Evolutionary conservation across 2,113 vertebrate genomes (phyloP).

Genomic region (Rhea americana): DNA sequence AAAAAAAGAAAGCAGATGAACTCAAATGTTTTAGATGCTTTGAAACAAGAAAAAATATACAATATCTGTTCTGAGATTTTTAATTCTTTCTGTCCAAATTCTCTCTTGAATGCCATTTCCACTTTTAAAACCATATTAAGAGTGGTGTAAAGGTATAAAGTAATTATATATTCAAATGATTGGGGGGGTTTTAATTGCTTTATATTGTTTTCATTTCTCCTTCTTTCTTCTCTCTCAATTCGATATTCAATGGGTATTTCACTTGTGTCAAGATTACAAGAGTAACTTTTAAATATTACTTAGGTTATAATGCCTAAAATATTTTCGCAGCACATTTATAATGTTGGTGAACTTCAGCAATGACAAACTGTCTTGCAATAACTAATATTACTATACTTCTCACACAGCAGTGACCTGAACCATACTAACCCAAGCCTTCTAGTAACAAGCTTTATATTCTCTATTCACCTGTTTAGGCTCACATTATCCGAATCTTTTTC

Average conservation of each 20-base stretch:
- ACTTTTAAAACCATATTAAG: neutral
- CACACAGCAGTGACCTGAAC: neutral
- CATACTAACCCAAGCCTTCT: neutral
- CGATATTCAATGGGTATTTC: neutral
- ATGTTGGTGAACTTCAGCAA: neutral
- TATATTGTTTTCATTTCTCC: neutral
- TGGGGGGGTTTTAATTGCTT: neutral
- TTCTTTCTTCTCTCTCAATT: neutral
- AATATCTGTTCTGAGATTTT: neutral
- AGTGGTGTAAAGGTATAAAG: neutral
- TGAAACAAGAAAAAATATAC: neutral
- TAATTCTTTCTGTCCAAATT: neutral
- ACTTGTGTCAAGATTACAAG: neutral
- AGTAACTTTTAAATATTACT: neutral
- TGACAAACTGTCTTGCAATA: neutral
- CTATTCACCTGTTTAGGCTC: neutral
- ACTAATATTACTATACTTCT: neutral
- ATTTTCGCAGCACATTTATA: neutral
- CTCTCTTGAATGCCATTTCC: neutral
- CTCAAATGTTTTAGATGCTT: neutral
- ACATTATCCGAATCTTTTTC: neutral
- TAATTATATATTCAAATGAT: neutral
- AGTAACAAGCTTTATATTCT: neutral
- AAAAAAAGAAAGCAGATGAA: neutral
- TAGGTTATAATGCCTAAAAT: neutral